These are phyloP conservation scores for Falco biarmicus DNA, from an alignment of 2,797 vertebrate species.

Conservation along the genomic window DNA sequence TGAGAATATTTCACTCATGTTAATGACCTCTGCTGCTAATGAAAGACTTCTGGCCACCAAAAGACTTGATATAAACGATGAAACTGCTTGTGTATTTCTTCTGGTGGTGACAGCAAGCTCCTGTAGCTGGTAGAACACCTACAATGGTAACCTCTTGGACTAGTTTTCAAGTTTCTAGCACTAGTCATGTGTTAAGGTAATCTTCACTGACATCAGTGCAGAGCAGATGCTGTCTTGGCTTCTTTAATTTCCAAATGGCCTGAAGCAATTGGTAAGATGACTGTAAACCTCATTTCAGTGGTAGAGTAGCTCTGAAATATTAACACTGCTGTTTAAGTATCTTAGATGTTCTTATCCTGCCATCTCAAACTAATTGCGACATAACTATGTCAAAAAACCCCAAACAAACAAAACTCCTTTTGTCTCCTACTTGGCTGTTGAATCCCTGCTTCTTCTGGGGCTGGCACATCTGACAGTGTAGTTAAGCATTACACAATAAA, in stretches of 20 bases:
- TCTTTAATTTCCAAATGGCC: slow-evolving; percentile 58
- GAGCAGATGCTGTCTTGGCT: slow-evolving; percentile 61
- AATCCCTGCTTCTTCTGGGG: slow-evolving; percentile 22
- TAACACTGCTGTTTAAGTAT: slow-evolving; percentile 58
- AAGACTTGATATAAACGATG: neutral
- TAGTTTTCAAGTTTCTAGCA: slow-evolving; percentile 9
- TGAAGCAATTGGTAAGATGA: slow-evolving; percentile 55
- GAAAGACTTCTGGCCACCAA: neutral
- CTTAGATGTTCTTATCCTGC: slow-evolving; percentile 68
- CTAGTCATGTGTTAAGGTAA: slow-evolving; percentile 23
- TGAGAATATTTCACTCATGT: neutral
- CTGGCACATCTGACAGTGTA: slow-evolving; percentile 14
- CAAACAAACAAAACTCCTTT: slow-evolving; percentile 62
- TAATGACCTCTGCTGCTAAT: neutral
- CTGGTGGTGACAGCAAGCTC: neutral
- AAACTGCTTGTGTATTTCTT: neutral
- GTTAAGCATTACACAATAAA: neutral
- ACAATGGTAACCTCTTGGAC: neutral
- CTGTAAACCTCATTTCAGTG: slow-evolving; percentile 57
- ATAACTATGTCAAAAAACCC: slow-evolving; percentile 59
- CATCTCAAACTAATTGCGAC: slow-evolving; percentile 70
- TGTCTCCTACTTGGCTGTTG: slow-evolving; percentile 53
- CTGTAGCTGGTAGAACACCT: slow-evolving; percentile 15
- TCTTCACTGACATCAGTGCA: slow-evolving; percentile 20
- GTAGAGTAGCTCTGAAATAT: slow-evolving; percentile 54